Percentiles rank a stretch among this genome's conserved stretches.
phyloP scores from a whole-genome alignment of 2,113 vertebrate genomes.

The Nannobrachium achirus region DNA sequence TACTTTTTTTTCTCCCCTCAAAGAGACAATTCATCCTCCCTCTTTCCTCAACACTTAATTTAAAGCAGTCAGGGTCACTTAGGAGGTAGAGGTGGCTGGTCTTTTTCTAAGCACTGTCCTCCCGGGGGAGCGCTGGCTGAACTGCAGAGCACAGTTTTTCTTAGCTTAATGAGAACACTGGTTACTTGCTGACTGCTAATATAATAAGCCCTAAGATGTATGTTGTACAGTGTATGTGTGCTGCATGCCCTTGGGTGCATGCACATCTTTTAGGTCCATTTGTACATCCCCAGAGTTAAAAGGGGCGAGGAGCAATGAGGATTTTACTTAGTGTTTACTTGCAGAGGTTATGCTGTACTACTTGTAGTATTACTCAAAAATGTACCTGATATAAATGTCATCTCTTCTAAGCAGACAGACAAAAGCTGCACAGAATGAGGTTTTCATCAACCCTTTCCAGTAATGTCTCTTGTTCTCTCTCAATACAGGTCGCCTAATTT shows the following conservation, averaged over 20 bases:
- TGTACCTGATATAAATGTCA: background rate
- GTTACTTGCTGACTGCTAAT: conserved; percentile 47
- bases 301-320: no score
- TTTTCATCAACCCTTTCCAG: conserved; percentile 38
- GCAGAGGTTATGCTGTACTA: no score
- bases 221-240: background rate
- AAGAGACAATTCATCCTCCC: background rate
- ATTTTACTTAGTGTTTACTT: no score
- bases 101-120: conserved; percentile 38
- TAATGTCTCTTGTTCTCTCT: conserved; percentile 58
- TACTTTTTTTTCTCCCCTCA: conserved; percentile 12
- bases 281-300: no score
- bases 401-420: background rate
- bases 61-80: conserved; percentile 47
- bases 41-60: conserved; percentile 26
- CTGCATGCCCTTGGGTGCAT: conserved; percentile 22
- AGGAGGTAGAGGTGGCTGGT: conserved; percentile 24
- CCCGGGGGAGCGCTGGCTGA: conserved; percentile 38
- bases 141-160: conserved; percentile 37
- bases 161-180: conserved; percentile 57
- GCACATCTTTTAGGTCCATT: no score
- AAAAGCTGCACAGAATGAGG: conserved; percentile 30
- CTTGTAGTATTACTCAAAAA: background rate
- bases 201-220: conserved; percentile 54
- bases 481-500: conserved; percentile 51